These are phyloP conservation scores for Brassicogethes aeneus DNA, from an alignment of 2,888 invertebrate genomes.

Conservation along the genomic window DNA sequence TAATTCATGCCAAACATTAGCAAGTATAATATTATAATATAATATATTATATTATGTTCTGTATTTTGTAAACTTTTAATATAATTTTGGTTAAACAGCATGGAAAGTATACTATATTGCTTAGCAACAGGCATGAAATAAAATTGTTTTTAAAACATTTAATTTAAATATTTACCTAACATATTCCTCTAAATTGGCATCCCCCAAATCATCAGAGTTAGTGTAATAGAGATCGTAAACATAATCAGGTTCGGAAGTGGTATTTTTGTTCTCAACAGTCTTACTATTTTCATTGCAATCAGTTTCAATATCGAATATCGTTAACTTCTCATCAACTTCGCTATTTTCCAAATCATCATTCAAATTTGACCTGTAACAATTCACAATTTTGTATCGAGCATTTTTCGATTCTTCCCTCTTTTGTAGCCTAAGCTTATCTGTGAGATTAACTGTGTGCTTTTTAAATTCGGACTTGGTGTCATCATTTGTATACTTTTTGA, in stretches of 20 bases:
- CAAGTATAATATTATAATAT: too few species aligned
- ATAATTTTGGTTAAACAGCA: too few species aligned
- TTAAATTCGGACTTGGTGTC: conserved; percentile 44
- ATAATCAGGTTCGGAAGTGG: conserved; percentile 31
- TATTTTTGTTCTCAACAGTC: conserved; percentile 15
- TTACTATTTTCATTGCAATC: conserved; percentile 22
- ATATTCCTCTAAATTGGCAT: conserved; percentile 38
- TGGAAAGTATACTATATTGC: too few species aligned
- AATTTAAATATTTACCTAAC: too few species aligned
- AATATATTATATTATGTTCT: too few species aligned
- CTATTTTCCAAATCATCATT: conserved; percentile 18
- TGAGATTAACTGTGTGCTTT: conserved; percentile 40
- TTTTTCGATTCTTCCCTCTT: conserved; percentile 42
- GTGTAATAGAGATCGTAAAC: conserved; percentile 59
- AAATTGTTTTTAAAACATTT: too few species aligned
- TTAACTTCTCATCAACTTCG: conserved; percentile 33
- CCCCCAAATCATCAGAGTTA: conserved; percentile 41
- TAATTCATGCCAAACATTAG: too few species aligned
- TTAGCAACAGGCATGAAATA: too few species aligned
- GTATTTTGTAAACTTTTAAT: too few species aligned
- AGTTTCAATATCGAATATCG: conserved; percentile 52
- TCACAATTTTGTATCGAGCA: conserved; percentile 52
- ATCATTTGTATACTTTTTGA: conserved; percentile 39
- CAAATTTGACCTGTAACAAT: conserved; percentile 44
- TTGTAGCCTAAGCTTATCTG: conserved; percentile 41